These are phyloP conservation scores for Lithophane ornitopus DNA, from an alignment of 2,888 invertebrate species.

Conservation along the genomic window DNA sequence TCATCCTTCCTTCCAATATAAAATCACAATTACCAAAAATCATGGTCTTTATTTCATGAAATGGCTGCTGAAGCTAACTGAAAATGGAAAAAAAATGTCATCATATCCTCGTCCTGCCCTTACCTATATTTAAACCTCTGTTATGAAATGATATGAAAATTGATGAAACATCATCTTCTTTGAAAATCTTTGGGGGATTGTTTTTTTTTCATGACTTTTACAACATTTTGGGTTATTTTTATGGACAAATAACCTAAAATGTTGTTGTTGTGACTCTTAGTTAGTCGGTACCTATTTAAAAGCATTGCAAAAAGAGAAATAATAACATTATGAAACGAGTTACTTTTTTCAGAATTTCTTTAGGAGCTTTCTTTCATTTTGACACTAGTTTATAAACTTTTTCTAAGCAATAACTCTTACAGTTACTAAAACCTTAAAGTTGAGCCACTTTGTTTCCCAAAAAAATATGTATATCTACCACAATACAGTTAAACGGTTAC, in stretches of 20 bases:
- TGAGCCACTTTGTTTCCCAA: background rate
- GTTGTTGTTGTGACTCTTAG: too few relatives aligned
- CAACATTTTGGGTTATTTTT: too few relatives aligned
- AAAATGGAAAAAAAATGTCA: background rate
- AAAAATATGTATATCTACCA: slow-evolving; percentile 7
- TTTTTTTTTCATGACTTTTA: too few relatives aligned
- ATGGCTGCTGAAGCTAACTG: background rate
- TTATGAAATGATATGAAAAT: too few relatives aligned
- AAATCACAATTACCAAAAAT: background rate
- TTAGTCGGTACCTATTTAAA: too few relatives aligned
- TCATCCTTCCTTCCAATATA: background rate
- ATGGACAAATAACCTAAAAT: too few relatives aligned
- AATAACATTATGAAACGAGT: background rate
- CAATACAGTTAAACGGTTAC: background rate
- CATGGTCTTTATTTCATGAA: background rate
- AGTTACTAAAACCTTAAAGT: background rate
- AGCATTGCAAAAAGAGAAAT: background rate
- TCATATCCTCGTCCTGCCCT: too few relatives aligned
- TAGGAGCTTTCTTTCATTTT: background rate
- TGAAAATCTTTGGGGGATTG: too few relatives aligned
- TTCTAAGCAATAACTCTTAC: background rate
- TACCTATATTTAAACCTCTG: too few relatives aligned
- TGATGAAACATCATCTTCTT: too few relatives aligned
- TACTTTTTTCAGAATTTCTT: background rate
- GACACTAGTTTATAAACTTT: too few relatives aligned